phyloP scores from a whole-genome alignment of 1,140 invertebrate genomes.

The Rhagoletis pomonella region DNA sequence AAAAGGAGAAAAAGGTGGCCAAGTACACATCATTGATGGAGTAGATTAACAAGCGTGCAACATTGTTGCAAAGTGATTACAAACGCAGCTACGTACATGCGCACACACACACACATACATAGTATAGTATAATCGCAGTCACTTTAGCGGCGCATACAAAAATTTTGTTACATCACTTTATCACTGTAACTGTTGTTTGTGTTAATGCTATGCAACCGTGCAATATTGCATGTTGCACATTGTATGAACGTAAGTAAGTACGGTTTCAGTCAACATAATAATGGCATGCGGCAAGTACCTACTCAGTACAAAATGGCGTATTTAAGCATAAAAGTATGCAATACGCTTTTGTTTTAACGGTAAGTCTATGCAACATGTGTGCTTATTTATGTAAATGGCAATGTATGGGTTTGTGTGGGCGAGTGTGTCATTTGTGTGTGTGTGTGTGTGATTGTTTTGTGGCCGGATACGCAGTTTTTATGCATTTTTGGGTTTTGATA shows the following conservation, averaged over 20 bases:
- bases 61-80: slow-evolving; percentile 53
- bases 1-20: slow-evolving; percentile 4
- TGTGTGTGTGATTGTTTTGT: slow-evolving; percentile 42
- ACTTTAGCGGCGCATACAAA: background rate
- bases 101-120: background rate
- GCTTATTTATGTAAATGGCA: no score
- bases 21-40: slow-evolving; percentile 25
- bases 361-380: background rate
- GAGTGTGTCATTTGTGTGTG: background rate
- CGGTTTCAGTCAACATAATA: slow-evolving; percentile 9
- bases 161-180: slow-evolving; percentile 45
- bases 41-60: slow-evolving; percentile 50
- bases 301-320: slow-evolving; percentile 50
- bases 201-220: slow-evolving; percentile 40
- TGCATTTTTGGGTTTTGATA: slow-evolving; percentile 49
- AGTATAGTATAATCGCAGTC: background rate
- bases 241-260: background rate
- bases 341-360: slow-evolving; percentile 51
- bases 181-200: slow-evolving; percentile 8
- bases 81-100: background rate
- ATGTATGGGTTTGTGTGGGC: background rate
- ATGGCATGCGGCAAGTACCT: slow-evolving; percentile 49
- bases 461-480: slow-evolving; percentile 50
- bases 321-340: slow-evolving; percentile 52
- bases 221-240: slow-evolving; percentile 43